Evolutionary conservation across 2,797 vertebrate genomes (phyloP).

Genomic region (Triplophysa yarkandensis): DNA sequence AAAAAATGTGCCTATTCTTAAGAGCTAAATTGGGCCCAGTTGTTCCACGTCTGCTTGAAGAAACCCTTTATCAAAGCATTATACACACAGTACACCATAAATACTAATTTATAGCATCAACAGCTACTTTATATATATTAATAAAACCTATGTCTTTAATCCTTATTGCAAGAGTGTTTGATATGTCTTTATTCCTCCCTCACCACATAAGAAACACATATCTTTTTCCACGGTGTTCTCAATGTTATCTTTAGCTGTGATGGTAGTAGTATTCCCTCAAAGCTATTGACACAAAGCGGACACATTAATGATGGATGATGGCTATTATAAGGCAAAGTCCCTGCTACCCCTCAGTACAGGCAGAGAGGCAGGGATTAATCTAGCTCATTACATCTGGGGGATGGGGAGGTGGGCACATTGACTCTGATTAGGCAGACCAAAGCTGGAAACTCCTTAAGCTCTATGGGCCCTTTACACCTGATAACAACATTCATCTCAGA

Average conservation of each 20-base stretch:
- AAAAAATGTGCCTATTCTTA: slow-evolving; percentile 42
- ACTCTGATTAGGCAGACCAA: slow-evolving; percentile 51
- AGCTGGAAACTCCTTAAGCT: slow-evolving; percentile 45
- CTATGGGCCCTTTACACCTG: slow-evolving; percentile 25
- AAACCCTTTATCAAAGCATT: slow-evolving; percentile 5
- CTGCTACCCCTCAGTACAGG: slow-evolving; percentile 45
- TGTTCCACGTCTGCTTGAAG: slow-evolving; percentile 13
- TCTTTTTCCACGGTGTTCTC: slow-evolving; percentile 29
- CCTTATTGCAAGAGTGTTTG: neutral
- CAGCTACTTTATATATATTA: neutral
- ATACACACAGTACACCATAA: neutral
- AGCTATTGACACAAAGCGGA: slow-evolving; percentile 53
- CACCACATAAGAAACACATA: slow-evolving; percentile 28
- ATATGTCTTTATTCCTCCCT: slow-evolving; percentile 20
- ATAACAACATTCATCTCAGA: slow-evolving; percentile 14
- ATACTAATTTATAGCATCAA: neutral
- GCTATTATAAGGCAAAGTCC: slow-evolving; percentile 57
- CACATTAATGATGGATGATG: slow-evolving; percentile 59
- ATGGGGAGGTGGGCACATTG: slow-evolving; percentile 17
- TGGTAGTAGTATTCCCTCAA: slow-evolving; percentile 53
- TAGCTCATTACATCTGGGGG: slow-evolving; percentile 51
- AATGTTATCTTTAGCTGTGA: slow-evolving; percentile 49
- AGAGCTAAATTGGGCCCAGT: slow-evolving; percentile 37
- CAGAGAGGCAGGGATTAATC: slow-evolving; percentile 58
- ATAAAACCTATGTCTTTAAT: neutral